These are phyloP conservation scores for Eumeta japonica DNA, from an alignment of 1,140 invertebrate genomes.

Conservation along the genomic window DNA sequence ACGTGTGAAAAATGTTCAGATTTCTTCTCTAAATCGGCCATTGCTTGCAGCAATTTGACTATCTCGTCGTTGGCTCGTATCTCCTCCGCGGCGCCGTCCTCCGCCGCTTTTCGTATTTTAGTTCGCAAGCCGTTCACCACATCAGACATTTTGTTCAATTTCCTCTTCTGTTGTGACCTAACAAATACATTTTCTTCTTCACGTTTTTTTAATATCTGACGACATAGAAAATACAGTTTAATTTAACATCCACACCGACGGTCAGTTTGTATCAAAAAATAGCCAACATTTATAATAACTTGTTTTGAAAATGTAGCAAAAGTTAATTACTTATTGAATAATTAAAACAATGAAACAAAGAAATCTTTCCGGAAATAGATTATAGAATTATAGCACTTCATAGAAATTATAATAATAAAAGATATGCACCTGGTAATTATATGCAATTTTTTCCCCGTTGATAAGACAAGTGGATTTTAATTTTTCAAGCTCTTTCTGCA, in stretches of 20 bases:
- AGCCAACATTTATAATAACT: too few species aligned
- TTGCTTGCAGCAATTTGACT: constrained; percentile 62
- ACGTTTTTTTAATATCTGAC: constrained; percentile 73
- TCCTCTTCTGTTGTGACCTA: constrained; percentile 78
- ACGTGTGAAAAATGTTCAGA: constrained; percentile 63
- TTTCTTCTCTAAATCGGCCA: constrained; percentile 66
- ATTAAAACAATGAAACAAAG: too few species aligned
- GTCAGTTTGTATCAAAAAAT: too few species aligned
- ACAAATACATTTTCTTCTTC: constrained; percentile 85
- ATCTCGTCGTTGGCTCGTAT: constrained; percentile 62
- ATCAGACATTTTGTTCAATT: constrained; percentile 78
- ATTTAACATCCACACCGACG: too few species aligned
- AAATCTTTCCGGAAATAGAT: too few species aligned
- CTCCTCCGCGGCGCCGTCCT: constrained; percentile 57
- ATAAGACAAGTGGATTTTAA: constrained; percentile 70
- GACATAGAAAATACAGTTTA: too few species aligned
- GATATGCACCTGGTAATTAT: constrained; percentile 71
- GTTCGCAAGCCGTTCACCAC: constrained; percentile 63
- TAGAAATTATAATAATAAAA: too few species aligned
- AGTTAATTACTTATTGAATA: too few species aligned
- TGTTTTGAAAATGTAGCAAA: too few species aligned
- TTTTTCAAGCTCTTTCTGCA: constrained; percentile 76
- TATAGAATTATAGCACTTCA: too few species aligned
- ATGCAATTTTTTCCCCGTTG: constrained; percentile 84
- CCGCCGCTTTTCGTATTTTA: constrained; percentile 62